phyloP scores from a whole-genome alignment of 2,888 invertebrate species.

The Dorcus parallelipipedus region DNA sequence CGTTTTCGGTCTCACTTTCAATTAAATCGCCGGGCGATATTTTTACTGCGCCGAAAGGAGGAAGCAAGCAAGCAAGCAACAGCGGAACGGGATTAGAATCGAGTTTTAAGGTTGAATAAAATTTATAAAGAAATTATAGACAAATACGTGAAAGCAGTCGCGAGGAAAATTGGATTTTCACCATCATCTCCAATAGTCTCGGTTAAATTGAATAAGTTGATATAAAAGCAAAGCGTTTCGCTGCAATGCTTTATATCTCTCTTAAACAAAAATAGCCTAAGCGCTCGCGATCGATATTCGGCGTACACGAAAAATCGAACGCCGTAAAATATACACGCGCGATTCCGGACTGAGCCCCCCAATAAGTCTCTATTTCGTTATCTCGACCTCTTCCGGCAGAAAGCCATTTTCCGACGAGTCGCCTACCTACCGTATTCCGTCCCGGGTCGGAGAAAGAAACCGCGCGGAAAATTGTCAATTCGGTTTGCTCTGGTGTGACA shows the following conservation, averaged over 20 bases:
- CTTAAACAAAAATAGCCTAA: too few species aligned
- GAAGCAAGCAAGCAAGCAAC: too few species aligned
- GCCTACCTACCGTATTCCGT: constrained; percentile 41
- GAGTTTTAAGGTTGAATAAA: constrained; percentile 1
- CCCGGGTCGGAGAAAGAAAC: constrained; percentile 56
- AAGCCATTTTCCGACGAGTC: constrained; percentile 40
- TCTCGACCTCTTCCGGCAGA: constrained; percentile 33
- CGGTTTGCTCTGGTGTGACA: constrained; percentile 29
- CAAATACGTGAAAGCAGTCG: constrained; percentile 21
- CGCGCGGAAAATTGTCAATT: constrained; percentile 70
- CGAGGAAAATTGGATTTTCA: constrained; percentile 27
- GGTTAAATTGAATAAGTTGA: constrained; percentile 27
- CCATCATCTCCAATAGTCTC: constrained; percentile 27
- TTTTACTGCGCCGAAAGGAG: too few species aligned
- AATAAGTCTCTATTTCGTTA: constrained; percentile 46
- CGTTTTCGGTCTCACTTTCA: too few species aligned
- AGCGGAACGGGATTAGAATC: background rate
- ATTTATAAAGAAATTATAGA: constrained; percentile 2
- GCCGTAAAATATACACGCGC: background rate
- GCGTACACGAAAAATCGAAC: too few species aligned
- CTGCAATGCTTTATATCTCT: too few species aligned
- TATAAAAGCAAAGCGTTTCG: constrained; percentile 21
- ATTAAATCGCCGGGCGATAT: too few species aligned
- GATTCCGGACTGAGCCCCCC: constrained; percentile 37
- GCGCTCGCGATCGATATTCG: too few species aligned